phyloP scores from a whole-genome alignment of 2,797 vertebrate species.

The Acanthurus leucopareius region DNA sequence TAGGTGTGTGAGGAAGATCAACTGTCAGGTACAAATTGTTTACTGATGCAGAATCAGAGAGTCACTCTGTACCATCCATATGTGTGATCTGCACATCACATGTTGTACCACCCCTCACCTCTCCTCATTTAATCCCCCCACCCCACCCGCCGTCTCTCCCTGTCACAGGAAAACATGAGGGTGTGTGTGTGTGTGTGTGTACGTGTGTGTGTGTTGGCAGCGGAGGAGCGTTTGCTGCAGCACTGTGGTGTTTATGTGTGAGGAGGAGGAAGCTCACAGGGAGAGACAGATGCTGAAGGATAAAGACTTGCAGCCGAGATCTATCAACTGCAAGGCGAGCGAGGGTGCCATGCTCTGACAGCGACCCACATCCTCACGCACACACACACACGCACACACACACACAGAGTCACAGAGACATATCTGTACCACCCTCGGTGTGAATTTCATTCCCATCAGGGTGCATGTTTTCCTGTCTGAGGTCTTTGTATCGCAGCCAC shows the following conservation, averaged over 20 bases:
- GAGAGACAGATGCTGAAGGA: conserved; percentile 74
- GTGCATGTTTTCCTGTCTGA: conserved; percentile 69
- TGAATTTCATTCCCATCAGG: conserved; percentile 72
- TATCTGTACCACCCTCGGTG: conserved; percentile 55
- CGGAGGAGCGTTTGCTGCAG: conserved; percentile 23
- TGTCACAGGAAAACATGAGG: conserved; percentile 54
- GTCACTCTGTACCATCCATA: conserved; percentile 25
- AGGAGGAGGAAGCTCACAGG: conserved; percentile 49
- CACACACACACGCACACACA: conserved; percentile 17
- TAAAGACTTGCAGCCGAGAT: conserved; percentile 73
- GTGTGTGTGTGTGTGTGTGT: conserved; percentile 19
- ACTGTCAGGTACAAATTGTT: conserved; percentile 49
- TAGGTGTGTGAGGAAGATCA: conserved; percentile 37
- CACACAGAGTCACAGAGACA: conserved; percentile 40
- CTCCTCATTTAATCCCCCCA: conserved; percentile 30
- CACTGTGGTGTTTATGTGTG: conserved; percentile 30
- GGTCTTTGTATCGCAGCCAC: conserved; percentile 49
- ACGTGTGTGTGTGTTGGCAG: conserved; percentile 25
- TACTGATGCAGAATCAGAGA: conserved; percentile 42
- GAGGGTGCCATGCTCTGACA: conserved; percentile 54
- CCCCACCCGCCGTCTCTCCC: not conserved
- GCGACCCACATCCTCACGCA: conserved; percentile 49
- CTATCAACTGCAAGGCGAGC: conserved; percentile 68
- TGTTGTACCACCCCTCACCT: conserved; percentile 42
- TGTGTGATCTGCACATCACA: conserved; percentile 58